Evolutionary conservation across 2,888 invertebrate species (phyloP).

Genomic region (Candidula unifasciata): DNA sequence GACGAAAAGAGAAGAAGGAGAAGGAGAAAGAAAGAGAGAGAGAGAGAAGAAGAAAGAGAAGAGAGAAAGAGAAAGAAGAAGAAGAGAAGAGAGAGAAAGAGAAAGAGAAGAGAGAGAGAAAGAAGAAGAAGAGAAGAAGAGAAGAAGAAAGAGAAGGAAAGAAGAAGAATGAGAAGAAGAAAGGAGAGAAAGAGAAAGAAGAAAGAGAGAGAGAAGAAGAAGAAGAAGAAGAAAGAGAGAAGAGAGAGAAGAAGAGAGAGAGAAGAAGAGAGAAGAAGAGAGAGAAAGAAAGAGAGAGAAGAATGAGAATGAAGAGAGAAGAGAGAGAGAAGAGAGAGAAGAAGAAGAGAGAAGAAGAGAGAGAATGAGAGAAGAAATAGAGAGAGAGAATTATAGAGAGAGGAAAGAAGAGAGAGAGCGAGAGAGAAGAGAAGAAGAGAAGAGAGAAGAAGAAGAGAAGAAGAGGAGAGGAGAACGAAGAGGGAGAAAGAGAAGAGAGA

Average conservation of each 20-base stretch:
- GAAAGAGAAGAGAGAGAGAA: background rate
- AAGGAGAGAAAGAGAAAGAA: constrained; percentile 2
- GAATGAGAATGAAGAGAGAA: no score
- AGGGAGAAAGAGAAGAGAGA: background rate
- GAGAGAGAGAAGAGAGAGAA: no score
- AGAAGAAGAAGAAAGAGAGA: no score
- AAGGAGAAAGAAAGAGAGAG: background rate
- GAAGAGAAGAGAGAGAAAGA: background rate
- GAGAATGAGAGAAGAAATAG: no score
- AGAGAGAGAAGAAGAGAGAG: no score
- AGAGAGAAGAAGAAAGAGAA: background rate
- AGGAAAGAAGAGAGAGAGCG: background rate
- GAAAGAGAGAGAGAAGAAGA: background rate
- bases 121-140: background rate
- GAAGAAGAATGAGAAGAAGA: background rate
- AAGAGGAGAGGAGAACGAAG: background rate
- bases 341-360: no score
- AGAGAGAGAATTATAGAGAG: background rate
- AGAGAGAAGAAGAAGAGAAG: background rate
- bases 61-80: background rate
- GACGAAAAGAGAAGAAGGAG: background rate
- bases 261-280: no score
- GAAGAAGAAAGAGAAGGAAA: background rate
- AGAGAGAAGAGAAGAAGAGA: background rate
- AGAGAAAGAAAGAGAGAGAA: no score